Evolutionary conservation across 1,140 invertebrate genomes (phyloP), one percentile per base, ranked within the genome.

Genomic region (Psilanteris sp.): DNA sequence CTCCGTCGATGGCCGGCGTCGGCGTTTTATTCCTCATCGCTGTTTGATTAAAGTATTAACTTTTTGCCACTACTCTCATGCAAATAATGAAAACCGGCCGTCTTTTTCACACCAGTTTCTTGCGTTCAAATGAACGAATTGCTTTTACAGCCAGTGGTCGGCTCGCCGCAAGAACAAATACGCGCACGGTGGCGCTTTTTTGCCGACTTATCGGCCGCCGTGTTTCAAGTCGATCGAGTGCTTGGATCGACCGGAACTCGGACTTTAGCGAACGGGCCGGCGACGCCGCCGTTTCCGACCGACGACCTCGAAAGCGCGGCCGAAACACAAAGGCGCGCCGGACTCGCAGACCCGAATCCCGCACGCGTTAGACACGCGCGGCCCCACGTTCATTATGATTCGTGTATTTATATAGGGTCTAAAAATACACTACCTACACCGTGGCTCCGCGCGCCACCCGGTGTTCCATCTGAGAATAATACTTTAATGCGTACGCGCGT

Each of bases 381-480:
- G n/a, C n/a, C 22, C 13, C 83, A 81, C 84, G 81, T 88, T 88
- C 85, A 88, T 88, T 88, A 88, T 88, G 85, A 88, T 88, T 88
- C 86, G 87, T 87, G 84, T 88, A 88, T 88, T 88, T 88, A 88
- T 87, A 88, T 87, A 88, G 85, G 83, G 83, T 88, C 86, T 87
- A 88, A 88, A 88, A 87, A 88, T 88, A 88, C n/a, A n/a, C n/a
- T 87, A 85, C 84, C 78, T 77, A 76, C 81, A 84, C 83, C 81
- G 80, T 83, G 85, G 82, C 81, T 83, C 77, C 85, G 83, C 80
- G 83, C 86, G 83, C 85, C 87, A 83, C 85, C 86, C 87, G 87
- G 85, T 87, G 87, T 88, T 87, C 87, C 86, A 88, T 88, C 86
- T 87, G 86, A 87, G 86, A 87, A 88, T 88, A 88, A 88, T 88